Percentiles rank a stretch among this genome's conserved stretches.
Conservation (phyloP, 2,113 vertebrate genomes). For the Lepus americanus region DNA sequence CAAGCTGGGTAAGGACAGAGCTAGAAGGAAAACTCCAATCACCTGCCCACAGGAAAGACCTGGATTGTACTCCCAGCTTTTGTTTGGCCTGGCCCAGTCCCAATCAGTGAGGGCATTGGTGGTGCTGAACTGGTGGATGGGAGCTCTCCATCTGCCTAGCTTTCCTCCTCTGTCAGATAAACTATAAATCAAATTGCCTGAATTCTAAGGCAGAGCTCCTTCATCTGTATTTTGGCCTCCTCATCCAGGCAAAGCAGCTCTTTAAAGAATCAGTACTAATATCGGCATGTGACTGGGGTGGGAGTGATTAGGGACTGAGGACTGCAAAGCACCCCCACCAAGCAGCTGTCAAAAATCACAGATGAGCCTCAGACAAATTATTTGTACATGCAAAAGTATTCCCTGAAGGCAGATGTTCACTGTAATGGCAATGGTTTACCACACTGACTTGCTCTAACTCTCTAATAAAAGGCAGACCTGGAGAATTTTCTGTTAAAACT, state of each 20-base stretch:
- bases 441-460: background rate
- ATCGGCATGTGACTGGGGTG: rapidly evolving
- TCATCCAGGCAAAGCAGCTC: background rate
- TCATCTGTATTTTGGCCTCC: background rate
- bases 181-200: too few species aligned
- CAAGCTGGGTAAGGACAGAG: background rate
- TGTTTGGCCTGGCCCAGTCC: too few species aligned
- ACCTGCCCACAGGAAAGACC: too few species aligned
- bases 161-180: too few species aligned
- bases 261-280: background rate
- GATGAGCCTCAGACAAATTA: background rate
- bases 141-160: too few species aligned
- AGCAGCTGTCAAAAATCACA: background rate
- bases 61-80: too few species aligned
- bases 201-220: background rate
- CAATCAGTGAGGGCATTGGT: too few species aligned
- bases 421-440: background rate
- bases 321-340: background rate
- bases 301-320: background rate
- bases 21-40: background rate
- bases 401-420: background rate
- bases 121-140: too few species aligned
- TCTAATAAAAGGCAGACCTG: background rate
- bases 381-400: background rate
- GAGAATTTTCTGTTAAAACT: background rate